Conservation (phyloP, 1,140 invertebrate species). For the Euura lappo region DNA sequence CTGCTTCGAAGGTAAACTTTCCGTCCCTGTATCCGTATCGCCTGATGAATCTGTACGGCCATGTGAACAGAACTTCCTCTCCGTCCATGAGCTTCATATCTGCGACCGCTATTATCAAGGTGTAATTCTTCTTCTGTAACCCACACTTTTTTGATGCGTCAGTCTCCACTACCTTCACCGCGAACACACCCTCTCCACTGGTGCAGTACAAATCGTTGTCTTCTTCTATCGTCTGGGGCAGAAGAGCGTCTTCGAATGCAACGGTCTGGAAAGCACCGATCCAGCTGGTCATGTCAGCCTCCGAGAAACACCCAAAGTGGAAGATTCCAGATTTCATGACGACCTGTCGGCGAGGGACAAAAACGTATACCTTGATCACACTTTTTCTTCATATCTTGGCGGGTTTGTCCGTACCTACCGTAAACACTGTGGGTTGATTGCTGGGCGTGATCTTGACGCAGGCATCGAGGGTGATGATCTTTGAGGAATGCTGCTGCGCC, state of each 20-base stretch:
- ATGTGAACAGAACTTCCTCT: constrained; percentile 76
- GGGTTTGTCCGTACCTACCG: constrained; percentile 44
- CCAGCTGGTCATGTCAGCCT: constrained; percentile 78
- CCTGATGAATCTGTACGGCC: constrained; percentile 86
- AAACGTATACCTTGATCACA: too few species aligned
- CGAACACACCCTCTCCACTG: constrained; percentile 79
- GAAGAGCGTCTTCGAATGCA: constrained; percentile 77
- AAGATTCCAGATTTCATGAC: constrained; percentile 75
- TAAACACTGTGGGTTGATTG: constrained; percentile 63
- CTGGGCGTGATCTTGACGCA: constrained; percentile 82
- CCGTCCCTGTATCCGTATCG: constrained; percentile 82
- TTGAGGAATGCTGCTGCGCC: constrained; percentile 67
- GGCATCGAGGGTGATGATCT: constrained; percentile 83
- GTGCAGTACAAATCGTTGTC: constrained; percentile 87
- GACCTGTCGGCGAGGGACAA: constrained; percentile 53
- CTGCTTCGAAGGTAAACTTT: constrained; percentile 90
- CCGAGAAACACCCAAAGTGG: constrained; percentile 74
- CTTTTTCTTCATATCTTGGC: too few species aligned
- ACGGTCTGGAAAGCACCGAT: constrained; percentile 78
- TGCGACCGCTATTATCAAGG: constrained; percentile 73
- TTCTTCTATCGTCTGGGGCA: constrained; percentile 75
- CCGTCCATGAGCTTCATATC: constrained; percentile 75
- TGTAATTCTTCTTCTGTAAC: constrained; percentile 74
- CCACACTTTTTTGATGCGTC: constrained; percentile 79
- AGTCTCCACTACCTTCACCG: constrained; percentile 77